A percentile compares a stretch with the other conserved stretches of the same genome.
Evolutionary conservation across 2,797 vertebrate genomes (phyloP).

Genomic region (Phrynocephalus forsythii): DNA sequence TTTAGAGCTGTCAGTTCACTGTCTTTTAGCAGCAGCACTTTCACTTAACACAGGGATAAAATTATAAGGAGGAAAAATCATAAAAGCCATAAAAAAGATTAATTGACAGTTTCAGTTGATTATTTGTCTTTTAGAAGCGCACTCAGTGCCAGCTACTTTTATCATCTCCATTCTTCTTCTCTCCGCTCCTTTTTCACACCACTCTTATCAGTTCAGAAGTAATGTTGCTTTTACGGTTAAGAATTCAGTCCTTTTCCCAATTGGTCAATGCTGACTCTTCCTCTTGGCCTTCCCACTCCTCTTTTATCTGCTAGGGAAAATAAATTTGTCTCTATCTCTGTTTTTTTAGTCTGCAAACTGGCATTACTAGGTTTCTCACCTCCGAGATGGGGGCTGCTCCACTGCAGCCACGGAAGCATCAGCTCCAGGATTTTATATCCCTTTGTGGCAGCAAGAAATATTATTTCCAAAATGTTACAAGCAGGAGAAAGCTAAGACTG

Average conservation of each 20-base stretch:
- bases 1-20: accelerated
- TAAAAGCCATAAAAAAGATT: neutral
- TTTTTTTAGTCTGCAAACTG: slow-evolving; percentile 6
- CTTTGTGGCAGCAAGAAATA: neutral
- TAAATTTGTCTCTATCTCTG: slow-evolving; percentile 21
- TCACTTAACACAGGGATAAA: neutral
- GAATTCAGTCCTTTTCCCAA: slow-evolving; percentile 7
- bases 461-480: slow-evolving; percentile 15
- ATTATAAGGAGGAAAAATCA: neutral
- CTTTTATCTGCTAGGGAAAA: slow-evolving; percentile 14
- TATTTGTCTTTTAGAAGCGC: neutral
- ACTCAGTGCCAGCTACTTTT: accelerated
- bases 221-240: neutral
- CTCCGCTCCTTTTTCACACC: neutral
- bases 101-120: neutral
- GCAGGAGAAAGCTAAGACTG: neutral
- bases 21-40: accelerated
- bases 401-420: neutral
- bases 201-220: accelerated
- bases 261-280: neutral
- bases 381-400: neutral
- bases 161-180: neutral
- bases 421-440: slow-evolving; percentile 2
- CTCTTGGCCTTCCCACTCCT: neutral
- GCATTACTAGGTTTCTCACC: neutral